Conservation (phyloP, 2,888 invertebrate species). For the Erynnis tages region DNA sequence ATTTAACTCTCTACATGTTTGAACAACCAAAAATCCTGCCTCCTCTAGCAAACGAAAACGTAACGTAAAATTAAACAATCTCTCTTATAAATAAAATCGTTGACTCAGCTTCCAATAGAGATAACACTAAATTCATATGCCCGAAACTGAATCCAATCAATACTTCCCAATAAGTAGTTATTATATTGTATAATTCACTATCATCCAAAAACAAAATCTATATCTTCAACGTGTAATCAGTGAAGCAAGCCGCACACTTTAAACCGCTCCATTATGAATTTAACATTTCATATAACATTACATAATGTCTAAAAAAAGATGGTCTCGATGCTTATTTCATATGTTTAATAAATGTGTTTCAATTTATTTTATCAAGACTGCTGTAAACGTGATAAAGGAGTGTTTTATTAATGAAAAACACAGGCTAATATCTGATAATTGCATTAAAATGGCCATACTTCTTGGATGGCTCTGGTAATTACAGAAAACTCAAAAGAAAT, state of each 20-base stretch:
- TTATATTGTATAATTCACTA: constrained; percentile 23
- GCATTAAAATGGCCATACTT: no score
- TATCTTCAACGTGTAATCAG: not conserved
- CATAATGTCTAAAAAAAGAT: no score
- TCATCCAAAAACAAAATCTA: constrained; percentile 12
- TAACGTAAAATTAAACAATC: constrained; percentile 41
- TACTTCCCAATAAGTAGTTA: constrained; percentile 16
- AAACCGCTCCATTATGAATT: no score
- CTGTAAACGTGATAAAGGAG: no score
- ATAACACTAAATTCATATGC: constrained; percentile 29
- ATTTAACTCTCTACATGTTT: constrained; percentile 46
- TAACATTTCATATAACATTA: no score
- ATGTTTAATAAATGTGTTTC: no score
- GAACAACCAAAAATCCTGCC: constrained; percentile 52
- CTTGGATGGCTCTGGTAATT: no score
- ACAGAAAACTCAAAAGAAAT: no score
- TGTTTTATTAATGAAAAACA: no score
- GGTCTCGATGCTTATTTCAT: no score
- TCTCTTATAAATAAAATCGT: constrained; percentile 39
- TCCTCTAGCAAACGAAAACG: constrained; percentile 47
- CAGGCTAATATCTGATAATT: no score
- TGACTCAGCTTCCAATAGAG: constrained; percentile 44
- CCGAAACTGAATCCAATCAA: constrained; percentile 9
- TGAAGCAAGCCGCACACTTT: constrained; percentile 1
- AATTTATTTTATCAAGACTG: no score